These are phyloP conservation scores for Pheosia gnoma DNA, from an alignment of 2,888 invertebrate genomes.

Conservation along the genomic window DNA sequence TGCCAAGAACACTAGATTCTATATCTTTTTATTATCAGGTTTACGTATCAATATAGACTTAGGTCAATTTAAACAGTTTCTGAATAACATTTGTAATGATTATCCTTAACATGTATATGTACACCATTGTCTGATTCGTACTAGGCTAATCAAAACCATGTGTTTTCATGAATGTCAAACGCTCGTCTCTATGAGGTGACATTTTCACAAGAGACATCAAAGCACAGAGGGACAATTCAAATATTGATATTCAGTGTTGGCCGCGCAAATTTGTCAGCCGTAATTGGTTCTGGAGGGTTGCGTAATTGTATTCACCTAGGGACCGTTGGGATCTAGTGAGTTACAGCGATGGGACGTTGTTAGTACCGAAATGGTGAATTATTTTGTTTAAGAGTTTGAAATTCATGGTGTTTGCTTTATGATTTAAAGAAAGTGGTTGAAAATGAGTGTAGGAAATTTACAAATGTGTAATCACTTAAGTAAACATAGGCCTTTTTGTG, in stretches of 20 bases:
- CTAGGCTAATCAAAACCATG: too few relatives aligned
- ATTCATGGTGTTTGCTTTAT: not conserved
- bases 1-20: not conserved
- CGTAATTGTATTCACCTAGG: slow-evolving; percentile 24
- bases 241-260: slow-evolving; percentile 20
- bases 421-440: not conserved
- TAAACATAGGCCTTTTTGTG: too few relatives aligned
- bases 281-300: slow-evolving; percentile 31
- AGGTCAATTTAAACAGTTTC: too few relatives aligned
- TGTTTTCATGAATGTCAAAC: too few relatives aligned
- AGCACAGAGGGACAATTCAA: slow-evolving; percentile 11
- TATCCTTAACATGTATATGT: too few relatives aligned
- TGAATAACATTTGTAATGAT: too few relatives aligned
- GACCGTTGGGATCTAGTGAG: slow-evolving; percentile 9
- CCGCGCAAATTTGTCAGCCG: slow-evolving; percentile 22
- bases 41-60: too few relatives aligned
- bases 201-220: not conserved
- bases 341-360: slow-evolving; percentile 10
- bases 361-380: slow-evolving; percentile 6
- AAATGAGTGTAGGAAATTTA: too few relatives aligned
- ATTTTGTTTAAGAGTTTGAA: not conserved
- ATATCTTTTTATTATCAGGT: not conserved
- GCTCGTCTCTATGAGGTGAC: too few relatives aligned
- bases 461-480: too few relatives aligned
- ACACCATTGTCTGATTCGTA: too few relatives aligned